phyloP scores from a whole-genome alignment of 2,797 vertebrate species.

The Emydoidea blandingii region DNA sequence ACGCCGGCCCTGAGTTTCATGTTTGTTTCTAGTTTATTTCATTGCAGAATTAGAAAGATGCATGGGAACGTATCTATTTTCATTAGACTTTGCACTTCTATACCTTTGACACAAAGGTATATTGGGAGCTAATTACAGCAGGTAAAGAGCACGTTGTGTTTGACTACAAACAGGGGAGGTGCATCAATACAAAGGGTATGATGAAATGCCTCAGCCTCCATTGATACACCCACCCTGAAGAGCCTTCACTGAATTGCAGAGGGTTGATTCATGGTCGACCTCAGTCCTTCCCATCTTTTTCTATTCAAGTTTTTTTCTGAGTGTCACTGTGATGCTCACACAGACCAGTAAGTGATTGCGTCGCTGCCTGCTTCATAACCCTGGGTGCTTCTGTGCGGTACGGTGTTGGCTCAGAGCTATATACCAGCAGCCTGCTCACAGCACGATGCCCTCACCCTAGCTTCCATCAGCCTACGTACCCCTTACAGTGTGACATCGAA shows the following conservation, averaged over 20 bases:
- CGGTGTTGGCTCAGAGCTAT: too few species aligned
- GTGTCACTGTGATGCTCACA: background rate
- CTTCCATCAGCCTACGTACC: too few species aligned
- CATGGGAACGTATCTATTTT: background rate
- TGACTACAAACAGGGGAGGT: background rate
- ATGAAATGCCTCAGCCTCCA: background rate
- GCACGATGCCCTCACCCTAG: too few species aligned
- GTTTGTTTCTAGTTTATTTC: background rate
- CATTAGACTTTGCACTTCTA: background rate
- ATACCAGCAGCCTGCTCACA: too few species aligned
- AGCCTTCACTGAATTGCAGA: background rate
- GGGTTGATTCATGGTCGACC: background rate
- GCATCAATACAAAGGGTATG: background rate
- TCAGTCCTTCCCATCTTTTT: background rate
- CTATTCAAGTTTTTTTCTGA: background rate
- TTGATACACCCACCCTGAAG: background rate
- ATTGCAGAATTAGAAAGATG: background rate
- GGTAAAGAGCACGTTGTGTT: background rate
- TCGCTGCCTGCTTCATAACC: too few species aligned
- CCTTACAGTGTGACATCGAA: too few species aligned
- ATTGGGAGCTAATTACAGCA: background rate
- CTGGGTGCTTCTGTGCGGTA: too few species aligned
- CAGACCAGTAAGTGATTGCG: too few species aligned
- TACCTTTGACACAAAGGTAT: fast-evolving
- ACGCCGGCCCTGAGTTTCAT: background rate